Base-by-base conservation (phyloP, 1,140 invertebrate genomes). In the Chironomus striatipennis region DNA sequence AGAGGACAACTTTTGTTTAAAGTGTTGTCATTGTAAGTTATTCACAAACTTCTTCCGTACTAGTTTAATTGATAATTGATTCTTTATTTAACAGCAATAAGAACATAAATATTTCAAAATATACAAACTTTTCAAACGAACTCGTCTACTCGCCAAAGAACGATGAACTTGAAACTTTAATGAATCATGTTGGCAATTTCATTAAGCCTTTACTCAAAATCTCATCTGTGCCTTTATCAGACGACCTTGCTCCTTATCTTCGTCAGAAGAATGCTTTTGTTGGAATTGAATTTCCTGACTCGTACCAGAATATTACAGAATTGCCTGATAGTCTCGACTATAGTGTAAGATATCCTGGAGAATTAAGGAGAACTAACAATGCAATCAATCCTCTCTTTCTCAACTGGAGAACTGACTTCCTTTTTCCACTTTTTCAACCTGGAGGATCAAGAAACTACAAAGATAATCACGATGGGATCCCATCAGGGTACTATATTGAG, bases 401-500 rank as follows among this genome's bases (percentile, higher is more conserved):
- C 18, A 64, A 65, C 42, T 74, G 74, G 74, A 12, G 24, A 7
- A 74, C 74, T 10, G 47, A 64, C 64, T 24, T 65, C 8, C 20
- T 64, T 6, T 74, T 57, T 24, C 74, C 74, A 74, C 18, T 24
- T 9, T 70, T 70, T 70, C 65, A 70, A 21, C 65, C 65, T 17
- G 65, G 65, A 0, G 65, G 65, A 9, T 18, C 65, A 1, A 20
- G 65, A 70, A 70, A 70, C 18, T 70, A 10, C 7, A 21, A 21
- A 7, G 18, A 20, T 18, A 12, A n/a, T 70, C 65, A 70, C 7
- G 65, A 70, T 20, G 65, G 65, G 7, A 5, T 21, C 1, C 65
- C 65, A 1, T 10, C n/a, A 10, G 65, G 65, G 4, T 70, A 70
- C 10, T 70, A 70, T 70, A 9, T 70, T 21, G 77, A 78, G 24